Evolutionary conservation across 1,140 invertebrate genomes (phyloP), one percentile per base, ranked within the genome.

Genomic region (Macrosteles quadrilineatus): DNA sequence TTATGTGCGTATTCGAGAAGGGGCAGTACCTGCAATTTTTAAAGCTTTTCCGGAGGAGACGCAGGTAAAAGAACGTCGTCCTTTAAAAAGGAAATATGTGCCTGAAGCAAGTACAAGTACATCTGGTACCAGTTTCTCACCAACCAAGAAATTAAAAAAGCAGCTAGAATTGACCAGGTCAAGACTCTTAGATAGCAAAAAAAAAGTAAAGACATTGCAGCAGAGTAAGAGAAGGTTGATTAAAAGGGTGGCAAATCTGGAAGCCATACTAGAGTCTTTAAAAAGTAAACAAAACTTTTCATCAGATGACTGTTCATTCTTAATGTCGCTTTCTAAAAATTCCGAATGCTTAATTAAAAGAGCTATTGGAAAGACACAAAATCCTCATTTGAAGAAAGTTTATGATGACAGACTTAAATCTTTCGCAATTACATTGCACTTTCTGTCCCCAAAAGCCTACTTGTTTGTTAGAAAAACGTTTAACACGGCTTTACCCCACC

Each of bases 391-490:
- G 62, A 73, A 29, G 31, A 67, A 50, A 30, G 36, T 53, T n/a
- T 73, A 59, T 59, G 63, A 63, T 45, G 65, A 67, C 14, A 67
- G 65, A 40, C 25, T 43, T 3, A 67, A 67, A 12, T 14, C 45
- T 70, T 81, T 80, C 75, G 77, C 78, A 63, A 65, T 81, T 82
- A 74, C 72, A n/a, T n/a, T n/a, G n/a, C n/a, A n/a, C n/a, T n/a
- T n/a, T n/a, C n/a, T n/a, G n/a, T n/a, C n/a, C n/a, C n/a, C n/a
- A n/a, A n/a, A n/a, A n/a, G n/a, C n/a, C n/a, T n/a, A n/a, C n/a
- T n/a, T n/a, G n/a, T n/a, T n/a, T n/a, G n/a, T n/a, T n/a, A n/a
- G n/a, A n/a, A n/a, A n/a, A n/a, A n/a, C n/a, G n/a, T n/a, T n/a
- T n/a, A n/a, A n/a, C n/a, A n/a, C n/a, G n/a, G n/a, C n/a, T n/a